Percentiles rank a stretch among this genome's conserved stretches.
These are phyloP conservation scores for Artemisiospiza belli DNA, from an alignment of 2,113 vertebrate genomes.

Conservation along the genomic window DNA sequence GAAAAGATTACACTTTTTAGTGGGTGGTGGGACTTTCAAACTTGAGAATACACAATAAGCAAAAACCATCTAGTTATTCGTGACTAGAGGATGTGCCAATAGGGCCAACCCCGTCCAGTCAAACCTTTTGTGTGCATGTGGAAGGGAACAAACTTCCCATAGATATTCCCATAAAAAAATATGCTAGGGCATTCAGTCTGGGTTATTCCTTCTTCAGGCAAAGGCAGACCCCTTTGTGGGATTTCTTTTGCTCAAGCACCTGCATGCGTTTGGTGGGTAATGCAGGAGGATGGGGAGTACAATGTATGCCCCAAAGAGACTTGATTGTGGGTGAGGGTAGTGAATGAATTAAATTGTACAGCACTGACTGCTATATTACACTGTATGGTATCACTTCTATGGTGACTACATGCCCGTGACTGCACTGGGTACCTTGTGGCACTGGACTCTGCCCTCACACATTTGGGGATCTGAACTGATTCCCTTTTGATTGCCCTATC, in stretches of 20 bases:
- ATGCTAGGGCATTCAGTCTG: neutral
- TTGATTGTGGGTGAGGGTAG: neutral
- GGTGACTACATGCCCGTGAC: neutral
- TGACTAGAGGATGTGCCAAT: neutral
- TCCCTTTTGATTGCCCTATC: neutral
- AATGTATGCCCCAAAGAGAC: too few relatives aligned
- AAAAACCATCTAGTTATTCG: neutral
- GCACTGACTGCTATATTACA: neutral
- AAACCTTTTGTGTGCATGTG: neutral
- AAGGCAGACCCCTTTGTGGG: neutral
- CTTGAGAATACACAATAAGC: neutral
- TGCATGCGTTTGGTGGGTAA: too few relatives aligned
- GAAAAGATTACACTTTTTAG: neutral
- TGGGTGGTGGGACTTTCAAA: neutral
- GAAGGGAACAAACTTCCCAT: neutral
- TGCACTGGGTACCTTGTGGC: rapidly evolving
- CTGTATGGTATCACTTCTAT: neutral
- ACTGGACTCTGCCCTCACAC: neutral
- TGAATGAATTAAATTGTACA: neutral
- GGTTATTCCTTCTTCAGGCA: neutral
- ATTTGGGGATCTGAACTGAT: neutral
- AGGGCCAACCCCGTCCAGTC: neutral
- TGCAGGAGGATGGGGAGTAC: too few relatives aligned
- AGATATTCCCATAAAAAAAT: neutral
- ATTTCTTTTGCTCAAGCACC: too few relatives aligned